These are phyloP conservation scores for Drosophila pseudoananassae DNA, from an alignment of 1,140 invertebrate genomes.

Conservation along the genomic window DNA sequence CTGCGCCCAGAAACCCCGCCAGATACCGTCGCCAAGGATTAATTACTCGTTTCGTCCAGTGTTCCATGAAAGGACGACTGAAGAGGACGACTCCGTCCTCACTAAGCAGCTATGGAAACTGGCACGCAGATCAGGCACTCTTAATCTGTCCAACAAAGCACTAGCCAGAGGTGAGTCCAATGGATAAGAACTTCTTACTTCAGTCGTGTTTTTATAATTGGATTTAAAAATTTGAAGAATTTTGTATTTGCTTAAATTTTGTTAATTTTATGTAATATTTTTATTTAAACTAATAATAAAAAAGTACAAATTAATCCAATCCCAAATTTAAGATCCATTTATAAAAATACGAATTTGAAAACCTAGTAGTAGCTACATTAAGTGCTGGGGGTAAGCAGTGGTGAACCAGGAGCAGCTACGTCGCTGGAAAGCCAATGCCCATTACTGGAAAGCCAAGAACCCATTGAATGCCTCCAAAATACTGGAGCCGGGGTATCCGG, in stretches of 20 bases:
- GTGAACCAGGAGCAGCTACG: constrained; percentile 39
- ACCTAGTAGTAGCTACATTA: constrained; percentile 4
- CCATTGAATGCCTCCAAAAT: neutral
- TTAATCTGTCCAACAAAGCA: constrained; percentile 91
- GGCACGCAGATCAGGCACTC: constrained; percentile 90
- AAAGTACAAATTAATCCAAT: neutral
- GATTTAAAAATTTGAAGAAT: neutral
- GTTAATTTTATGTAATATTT: too few species aligned
- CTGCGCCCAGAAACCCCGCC: constrained; percentile 26
- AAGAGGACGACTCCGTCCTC: constrained; percentile 88
- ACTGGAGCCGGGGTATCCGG: neutral
- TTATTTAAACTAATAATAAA: neutral
- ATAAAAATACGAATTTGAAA: neutral
- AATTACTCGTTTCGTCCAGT: constrained; percentile 85
- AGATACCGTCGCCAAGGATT: constrained; percentile 5
- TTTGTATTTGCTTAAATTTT: too few species aligned
- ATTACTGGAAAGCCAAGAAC: neutral
- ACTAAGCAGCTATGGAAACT: constrained; percentile 89
- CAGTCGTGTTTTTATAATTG: neutral
- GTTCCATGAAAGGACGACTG: constrained; percentile 88
- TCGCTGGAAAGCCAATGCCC: constrained; percentile 36
- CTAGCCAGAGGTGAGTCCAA: constrained; percentile 88
- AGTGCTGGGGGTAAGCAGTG: constrained; percentile 25
- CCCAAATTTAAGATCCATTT: neutral
- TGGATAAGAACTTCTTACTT: neutral